Evolutionary conservation across 2,888 invertebrate genomes (phyloP).

Genomic region (Lycophotia porphyrea): DNA sequence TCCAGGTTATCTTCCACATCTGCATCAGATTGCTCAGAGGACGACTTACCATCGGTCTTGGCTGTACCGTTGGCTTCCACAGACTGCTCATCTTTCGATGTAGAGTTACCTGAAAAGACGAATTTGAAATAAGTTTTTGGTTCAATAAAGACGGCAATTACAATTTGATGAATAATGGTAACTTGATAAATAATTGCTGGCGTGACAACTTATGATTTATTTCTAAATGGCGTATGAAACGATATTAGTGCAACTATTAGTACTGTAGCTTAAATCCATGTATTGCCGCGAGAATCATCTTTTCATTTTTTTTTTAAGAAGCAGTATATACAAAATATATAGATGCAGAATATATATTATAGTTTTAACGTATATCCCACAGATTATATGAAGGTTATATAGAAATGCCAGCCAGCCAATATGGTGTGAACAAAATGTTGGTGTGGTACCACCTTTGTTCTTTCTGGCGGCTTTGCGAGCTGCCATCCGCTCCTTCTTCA

Average conservation of each 20-base stretch:
- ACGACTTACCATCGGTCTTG: slow-evolving; percentile 89
- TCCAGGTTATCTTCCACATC: slow-evolving; percentile 95
- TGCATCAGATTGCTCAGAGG: slow-evolving; percentile 94
- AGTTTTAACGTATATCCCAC: slow-evolving; percentile 20
- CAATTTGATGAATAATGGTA: slow-evolving; percentile 27
- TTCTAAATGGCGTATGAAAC: slow-evolving; percentile 21
- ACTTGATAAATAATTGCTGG: slow-evolving; percentile 39
- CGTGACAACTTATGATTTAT: slow-evolving; percentile 40
- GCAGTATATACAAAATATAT: slow-evolving; percentile 51
- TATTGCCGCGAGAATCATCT: slow-evolving; percentile 34
- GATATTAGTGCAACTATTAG: slow-evolving; percentile 34
- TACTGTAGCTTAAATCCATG: slow-evolving; percentile 30
- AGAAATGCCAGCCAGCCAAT: slow-evolving; percentile 63
- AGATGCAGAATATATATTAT: slow-evolving; percentile 40
- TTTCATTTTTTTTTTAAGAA: slow-evolving; percentile 18
- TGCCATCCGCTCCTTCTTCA: slow-evolving; percentile 91
- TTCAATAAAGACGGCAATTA: neutral
- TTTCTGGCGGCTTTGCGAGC: slow-evolving; percentile 90
- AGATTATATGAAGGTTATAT: slow-evolving; percentile 28
- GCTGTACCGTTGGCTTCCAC: slow-evolving; percentile 79
- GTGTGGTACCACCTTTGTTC: slow-evolving; percentile 81
- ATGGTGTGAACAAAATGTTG: slow-evolving; percentile 54
- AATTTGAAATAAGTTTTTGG: slow-evolving; percentile 25
- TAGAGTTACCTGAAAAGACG: slow-evolving; percentile 81
- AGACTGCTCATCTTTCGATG: slow-evolving; percentile 78